These are phyloP conservation scores for Caenorhabditis sp. DNA, from an alignment of 2,888 invertebrate genomes.

Conservation along the genomic window DNA sequence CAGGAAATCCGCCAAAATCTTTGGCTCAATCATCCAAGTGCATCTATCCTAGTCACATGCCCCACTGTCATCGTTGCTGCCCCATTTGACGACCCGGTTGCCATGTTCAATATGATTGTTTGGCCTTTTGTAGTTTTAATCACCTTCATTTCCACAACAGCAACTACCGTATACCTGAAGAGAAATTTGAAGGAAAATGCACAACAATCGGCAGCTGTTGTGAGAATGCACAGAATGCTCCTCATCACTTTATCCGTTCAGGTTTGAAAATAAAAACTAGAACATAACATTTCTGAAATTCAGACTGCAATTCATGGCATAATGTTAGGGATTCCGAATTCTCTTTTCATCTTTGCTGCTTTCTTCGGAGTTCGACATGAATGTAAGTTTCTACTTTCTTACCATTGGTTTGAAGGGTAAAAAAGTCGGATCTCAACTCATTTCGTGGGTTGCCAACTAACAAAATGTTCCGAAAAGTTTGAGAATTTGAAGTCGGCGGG, in stretches of 20 bases:
- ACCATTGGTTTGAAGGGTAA: too few species aligned
- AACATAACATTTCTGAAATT: background rate
- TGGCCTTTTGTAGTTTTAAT: slow-evolving; percentile 18
- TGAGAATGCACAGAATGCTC: slow-evolving; percentile 50
- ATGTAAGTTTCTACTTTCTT: slow-evolving; percentile 1
- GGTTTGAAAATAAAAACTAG: background rate
- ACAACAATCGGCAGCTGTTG: slow-evolving; percentile 29
- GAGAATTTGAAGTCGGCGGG: too few species aligned
- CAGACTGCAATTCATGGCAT: slow-evolving; percentile 42
- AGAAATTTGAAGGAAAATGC: slow-evolving; percentile 30
- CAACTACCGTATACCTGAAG: slow-evolving; percentile 35
- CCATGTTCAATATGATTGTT: slow-evolving; percentile 16
- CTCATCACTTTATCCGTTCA: slow-evolving; percentile 39
- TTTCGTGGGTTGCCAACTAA: too few species aligned
- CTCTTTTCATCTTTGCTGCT: slow-evolving; percentile 44
- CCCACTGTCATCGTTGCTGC: slow-evolving; percentile 23
- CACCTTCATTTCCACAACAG: slow-evolving; percentile 13
- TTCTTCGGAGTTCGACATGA: slow-evolving; percentile 37
- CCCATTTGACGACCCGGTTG: slow-evolving; percentile 17
- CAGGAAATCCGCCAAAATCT: background rate
- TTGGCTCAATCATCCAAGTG: background rate
- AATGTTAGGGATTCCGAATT: slow-evolving; percentile 36
- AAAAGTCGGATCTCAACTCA: too few species aligned
- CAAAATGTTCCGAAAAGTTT: too few species aligned
- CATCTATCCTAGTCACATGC: slow-evolving; percentile 10